These are phyloP conservation scores for Euthynnus affinis DNA, from an alignment of 2,797 vertebrate species.

Conservation along the genomic window DNA sequence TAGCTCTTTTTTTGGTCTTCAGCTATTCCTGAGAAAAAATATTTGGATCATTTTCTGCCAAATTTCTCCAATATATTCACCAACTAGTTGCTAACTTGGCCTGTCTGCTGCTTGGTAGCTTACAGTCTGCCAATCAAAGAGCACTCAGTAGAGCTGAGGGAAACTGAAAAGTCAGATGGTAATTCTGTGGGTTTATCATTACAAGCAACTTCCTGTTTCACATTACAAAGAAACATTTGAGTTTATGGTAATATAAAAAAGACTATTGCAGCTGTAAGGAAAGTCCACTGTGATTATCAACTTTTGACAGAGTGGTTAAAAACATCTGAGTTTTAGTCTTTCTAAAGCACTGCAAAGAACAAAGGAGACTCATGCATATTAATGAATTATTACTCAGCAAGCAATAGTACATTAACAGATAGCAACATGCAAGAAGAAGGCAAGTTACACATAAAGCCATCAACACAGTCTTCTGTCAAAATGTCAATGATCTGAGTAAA, in stretches of 20 bases:
- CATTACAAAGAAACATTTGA: neutral
- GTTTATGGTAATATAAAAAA: too few relatives aligned
- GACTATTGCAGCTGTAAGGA: conserved; percentile 46
- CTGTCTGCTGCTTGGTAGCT: neutral
- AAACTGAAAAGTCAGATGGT: neutral
- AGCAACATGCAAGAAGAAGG: conserved; percentile 25
- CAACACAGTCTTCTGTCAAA: conserved; percentile 1
- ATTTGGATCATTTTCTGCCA: neutral
- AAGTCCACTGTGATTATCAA: conserved; percentile 16
- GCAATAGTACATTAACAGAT: conserved; percentile 5
- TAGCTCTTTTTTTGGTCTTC: conserved; percentile 7
- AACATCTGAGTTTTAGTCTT: neutral
- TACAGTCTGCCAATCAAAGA: neutral
- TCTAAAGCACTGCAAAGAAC: neutral
- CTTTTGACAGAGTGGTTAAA: neutral
- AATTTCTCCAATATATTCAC: conserved; percentile 1
- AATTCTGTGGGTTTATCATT: neutral
- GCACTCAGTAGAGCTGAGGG: neutral
- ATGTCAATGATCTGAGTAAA: neutral
- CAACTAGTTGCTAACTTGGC: neutral
- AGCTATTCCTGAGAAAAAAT: neutral
- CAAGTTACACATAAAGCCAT: conserved; percentile 19
- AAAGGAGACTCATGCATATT: conserved; percentile 32
- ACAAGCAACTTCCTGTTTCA: neutral
- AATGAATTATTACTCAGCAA: conserved; percentile 4